These are phyloP conservation scores for Meleagris gallopavo DNA, from an alignment of 2,113 vertebrate species.

Conservation along the genomic window DNA sequence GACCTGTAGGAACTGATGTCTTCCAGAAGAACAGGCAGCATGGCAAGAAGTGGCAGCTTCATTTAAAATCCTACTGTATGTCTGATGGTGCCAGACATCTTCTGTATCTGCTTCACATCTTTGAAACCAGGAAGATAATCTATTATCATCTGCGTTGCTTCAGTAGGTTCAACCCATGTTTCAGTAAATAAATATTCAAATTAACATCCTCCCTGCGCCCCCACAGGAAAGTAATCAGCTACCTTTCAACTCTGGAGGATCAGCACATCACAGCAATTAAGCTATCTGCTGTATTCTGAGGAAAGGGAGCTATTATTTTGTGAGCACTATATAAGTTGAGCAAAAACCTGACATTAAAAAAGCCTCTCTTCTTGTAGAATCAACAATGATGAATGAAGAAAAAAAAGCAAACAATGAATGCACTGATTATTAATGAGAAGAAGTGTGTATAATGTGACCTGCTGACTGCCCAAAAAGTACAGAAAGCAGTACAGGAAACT, in stretches of 20 bases:
- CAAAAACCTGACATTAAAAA: not conserved
- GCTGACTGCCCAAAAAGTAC: not conserved
- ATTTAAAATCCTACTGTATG: not conserved
- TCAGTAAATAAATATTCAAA: not conserved
- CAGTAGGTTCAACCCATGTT: not conserved
- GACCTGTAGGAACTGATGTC: not conserved
- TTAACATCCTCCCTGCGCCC: not conserved
- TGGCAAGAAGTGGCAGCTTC: not conserved
- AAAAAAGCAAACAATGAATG: not conserved
- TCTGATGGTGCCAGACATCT: not conserved
- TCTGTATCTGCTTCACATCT: not conserved
- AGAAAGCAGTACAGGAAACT: not conserved
- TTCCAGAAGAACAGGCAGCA: not conserved
- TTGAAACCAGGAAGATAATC: not conserved
- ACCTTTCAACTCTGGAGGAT: not conserved
- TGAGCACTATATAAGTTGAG: not conserved
- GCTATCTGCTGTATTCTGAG: not conserved
- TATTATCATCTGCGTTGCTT: not conserved
- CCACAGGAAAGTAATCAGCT: not conserved
- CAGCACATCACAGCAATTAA: not conserved
- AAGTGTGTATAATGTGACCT: not conserved
- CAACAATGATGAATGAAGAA: not conserved
- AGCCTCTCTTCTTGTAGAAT: not conserved
- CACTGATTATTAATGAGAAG: not conserved
- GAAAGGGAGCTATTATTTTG: not conserved